phyloP scores from a whole-genome alignment of 2,797 vertebrate species.

The Gambelia wislizenii region DNA sequence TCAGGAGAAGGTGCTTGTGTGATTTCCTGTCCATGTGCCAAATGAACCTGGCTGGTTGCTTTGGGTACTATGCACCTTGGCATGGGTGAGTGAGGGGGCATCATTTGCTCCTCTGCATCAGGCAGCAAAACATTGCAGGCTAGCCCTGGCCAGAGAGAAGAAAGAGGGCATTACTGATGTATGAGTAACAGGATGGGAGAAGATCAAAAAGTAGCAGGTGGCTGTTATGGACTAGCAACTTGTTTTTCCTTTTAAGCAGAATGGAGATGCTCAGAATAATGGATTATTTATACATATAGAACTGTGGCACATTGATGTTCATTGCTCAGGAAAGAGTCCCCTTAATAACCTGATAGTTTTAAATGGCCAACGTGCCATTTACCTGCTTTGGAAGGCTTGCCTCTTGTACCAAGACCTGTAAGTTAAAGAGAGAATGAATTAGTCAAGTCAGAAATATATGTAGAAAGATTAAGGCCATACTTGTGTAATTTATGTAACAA shows the following conservation, averaged over 20 bases:
- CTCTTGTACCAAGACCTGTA: conserved; percentile 13
- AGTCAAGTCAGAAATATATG: not conserved
- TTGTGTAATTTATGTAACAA: not conserved
- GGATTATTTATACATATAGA: not conserved
- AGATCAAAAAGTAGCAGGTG: not conserved
- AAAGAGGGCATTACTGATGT: not conserved
- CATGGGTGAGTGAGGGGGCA: not conserved
- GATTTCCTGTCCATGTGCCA: not conserved
- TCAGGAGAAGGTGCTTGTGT: not conserved
- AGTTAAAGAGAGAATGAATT: not conserved
- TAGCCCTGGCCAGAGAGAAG: not conserved
- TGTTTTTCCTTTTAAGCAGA: not conserved
- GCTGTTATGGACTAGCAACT: not conserved
- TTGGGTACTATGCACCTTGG: not conserved
- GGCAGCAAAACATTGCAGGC: not conserved
- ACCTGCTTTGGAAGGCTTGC: conserved; percentile 34
- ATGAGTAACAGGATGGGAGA: not conserved
- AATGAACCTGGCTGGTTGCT: not conserved
- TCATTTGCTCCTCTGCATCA: not conserved
- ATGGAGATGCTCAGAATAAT: not conserved
- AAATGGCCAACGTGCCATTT: not conserved
- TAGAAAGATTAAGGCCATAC: not conserved
- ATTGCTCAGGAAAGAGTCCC: not conserved
- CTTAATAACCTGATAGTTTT: not conserved
- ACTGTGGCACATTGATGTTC: not conserved